phyloP scores from a whole-genome alignment of 2,797 vertebrate species.

The Diplodus sargus region DNA sequence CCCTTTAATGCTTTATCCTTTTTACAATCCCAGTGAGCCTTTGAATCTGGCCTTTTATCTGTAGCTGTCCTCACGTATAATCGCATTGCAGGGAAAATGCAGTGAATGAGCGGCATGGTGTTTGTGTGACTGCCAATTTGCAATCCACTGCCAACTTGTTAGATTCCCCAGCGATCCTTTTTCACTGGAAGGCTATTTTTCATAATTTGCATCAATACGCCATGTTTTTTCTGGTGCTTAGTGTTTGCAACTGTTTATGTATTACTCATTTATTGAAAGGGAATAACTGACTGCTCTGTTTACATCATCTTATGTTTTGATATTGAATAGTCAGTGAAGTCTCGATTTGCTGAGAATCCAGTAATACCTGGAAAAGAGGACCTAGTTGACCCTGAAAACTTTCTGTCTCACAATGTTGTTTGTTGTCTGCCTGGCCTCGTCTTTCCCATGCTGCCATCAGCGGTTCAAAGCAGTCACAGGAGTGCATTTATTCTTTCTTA shows the following conservation, averaged over 20 bases:
- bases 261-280: conserved; percentile 46
- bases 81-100: conserved; percentile 25
- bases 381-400: conserved; percentile 69
- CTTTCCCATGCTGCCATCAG: conserved; percentile 7
- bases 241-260: conserved; percentile 31
- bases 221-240: conserved; percentile 42
- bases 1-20: not conserved
- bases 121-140: conserved; percentile 46
- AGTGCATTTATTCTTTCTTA: conserved; percentile 59
- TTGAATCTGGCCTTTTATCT: conserved; percentile 16
- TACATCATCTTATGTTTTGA: conserved; percentile 31
- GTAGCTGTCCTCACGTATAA: conserved; percentile 41
- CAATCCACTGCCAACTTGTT: conserved; percentile 22
- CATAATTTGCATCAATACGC: conserved; percentile 49
- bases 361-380: conserved; percentile 43
- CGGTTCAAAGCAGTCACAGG: conserved; percentile 67
- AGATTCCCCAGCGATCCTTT: conserved; percentile 49
- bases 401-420: conserved; percentile 48
- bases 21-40: conserved; percentile 6
- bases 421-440: conserved; percentile 55
- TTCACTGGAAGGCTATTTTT: conserved; percentile 36
- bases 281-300: conserved; percentile 38
- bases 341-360: conserved; percentile 21
- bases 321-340: conserved; percentile 10
- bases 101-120: conserved; percentile 29